These are phyloP conservation scores for Ciconia nigra DNA, from an alignment of 2,797 vertebrate species.

Conservation along the genomic window DNA sequence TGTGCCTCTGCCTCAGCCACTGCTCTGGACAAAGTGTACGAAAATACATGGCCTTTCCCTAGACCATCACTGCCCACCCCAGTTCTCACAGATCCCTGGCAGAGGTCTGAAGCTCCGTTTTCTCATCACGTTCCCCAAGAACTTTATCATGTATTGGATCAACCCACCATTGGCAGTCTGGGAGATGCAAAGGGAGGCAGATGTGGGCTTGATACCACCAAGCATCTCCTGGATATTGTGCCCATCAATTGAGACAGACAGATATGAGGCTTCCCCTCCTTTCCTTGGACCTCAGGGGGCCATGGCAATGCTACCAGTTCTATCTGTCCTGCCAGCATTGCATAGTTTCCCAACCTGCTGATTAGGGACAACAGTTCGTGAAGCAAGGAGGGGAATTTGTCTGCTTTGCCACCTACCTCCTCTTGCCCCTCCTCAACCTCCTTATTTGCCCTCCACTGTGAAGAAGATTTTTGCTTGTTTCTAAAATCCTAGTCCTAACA, in stretches of 20 bases:
- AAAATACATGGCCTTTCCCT: not conserved
- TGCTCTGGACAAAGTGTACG: not conserved
- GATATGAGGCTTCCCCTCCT: not conserved
- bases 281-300: not conserved
- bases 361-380: not conserved
- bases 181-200: not conserved
- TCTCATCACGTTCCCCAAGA: not conserved
- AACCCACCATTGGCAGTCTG: not conserved
- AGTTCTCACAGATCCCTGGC: not conserved
- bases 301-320: not conserved
- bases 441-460: not conserved
- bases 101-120: not conserved
- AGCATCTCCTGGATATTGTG: not conserved
- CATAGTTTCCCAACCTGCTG: not conserved
- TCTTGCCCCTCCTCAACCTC: not conserved
- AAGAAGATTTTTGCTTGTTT: not conserved
- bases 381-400: rapidly evolving
- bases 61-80: not conserved
- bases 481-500: not conserved
- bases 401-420: not conserved
- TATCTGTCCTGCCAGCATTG: not conserved
- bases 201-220: not conserved
- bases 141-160: not conserved
- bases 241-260: not conserved
- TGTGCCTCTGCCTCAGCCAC: not conserved